Base-by-base conservation (phyloP, 1,140 invertebrate species). In the Drosophila sechellia region DNA sequence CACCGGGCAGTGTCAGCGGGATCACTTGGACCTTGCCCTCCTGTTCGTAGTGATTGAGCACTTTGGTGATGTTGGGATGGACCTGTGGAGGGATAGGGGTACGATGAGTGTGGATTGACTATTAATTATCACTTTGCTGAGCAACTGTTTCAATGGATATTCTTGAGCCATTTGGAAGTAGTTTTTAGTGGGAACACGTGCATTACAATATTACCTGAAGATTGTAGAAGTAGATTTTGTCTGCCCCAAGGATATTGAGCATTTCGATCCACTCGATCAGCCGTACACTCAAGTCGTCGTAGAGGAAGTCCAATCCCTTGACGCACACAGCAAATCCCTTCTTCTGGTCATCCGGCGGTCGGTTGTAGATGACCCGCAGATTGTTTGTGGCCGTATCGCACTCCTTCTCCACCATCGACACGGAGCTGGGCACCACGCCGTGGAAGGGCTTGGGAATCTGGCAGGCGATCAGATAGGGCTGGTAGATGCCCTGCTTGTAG, bases 221-320 rank as follows among this genome's bases (percentile, higher is more conserved):
- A 77, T 98, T 95, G 87, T 99, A 99, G 76, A 99, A 96, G 91
- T 97, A 98, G 49, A 99, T 95, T 91, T 98, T 98, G 86, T 98
- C 96, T 0, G 97, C 98, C 2, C 98, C 98, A 5, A 99, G 93
- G 5, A 98, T 94, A 22, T 94, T 94, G 1, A 99, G 93, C 40
- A 98, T 93, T 92, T 98, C 97, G 65, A 99, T 96, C 98, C 98
- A 99, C 92, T 99, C 98, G n/a, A 98, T 95, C 5, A 99, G 93
- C 12, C 97, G 93, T 0, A 98, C 96, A 0, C 97, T 98, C 0
- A 98, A 92, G 92, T 99, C 98, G 81, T 98, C 96, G 90, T 98
- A 96, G 0, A 98, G 93, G 77, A 98, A 98, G 91, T 98, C 97
- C 12, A 99, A 92, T 0, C 94, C 98, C 93, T 99, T 99, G 15